Evolutionary conservation across 2,888 invertebrate species (phyloP).

Genomic region (Microplitis manilae): DNA sequence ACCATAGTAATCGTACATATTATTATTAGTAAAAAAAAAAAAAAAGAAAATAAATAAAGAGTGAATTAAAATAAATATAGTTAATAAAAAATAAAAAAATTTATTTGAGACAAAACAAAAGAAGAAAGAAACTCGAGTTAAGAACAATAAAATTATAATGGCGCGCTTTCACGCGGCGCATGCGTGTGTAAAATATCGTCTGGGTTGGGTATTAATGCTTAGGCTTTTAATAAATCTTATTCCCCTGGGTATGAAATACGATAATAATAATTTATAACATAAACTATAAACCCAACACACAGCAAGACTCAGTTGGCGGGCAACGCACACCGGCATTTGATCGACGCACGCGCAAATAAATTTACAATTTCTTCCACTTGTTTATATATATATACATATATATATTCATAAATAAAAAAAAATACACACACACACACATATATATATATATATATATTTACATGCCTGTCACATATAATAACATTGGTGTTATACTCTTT

Average conservation of each 20-base stretch:
- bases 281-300: conserved; percentile 65
- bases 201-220: conserved; percentile 62
- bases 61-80: not conserved
- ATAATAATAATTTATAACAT: conserved; percentile 70
- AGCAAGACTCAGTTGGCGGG: conserved; percentile 29
- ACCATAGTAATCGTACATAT: conserved; percentile 4
- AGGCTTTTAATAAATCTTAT: conserved; percentile 69
- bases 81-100: conserved; percentile 30
- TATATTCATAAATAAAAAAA: not conserved
- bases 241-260: conserved; percentile 63
- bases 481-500: conserved; percentile 18
- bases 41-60: not conserved
- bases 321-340: conserved; percentile 33
- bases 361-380: conserved; percentile 20
- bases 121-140: conserved; percentile 33
- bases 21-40: not conserved
- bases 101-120: conserved; percentile 39
- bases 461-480: conserved; percentile 9
- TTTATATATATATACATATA: conserved; percentile 27
- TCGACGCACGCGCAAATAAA: conserved; percentile 32
- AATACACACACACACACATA: not conserved
- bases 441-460: conserved; percentile 32
- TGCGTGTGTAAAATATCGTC: conserved; percentile 55
- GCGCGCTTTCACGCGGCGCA: conserved; percentile 41
- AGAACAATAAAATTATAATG: conserved; percentile 45